Base-by-base conservation (phyloP, 2,888 invertebrate genomes). In the Thecophora atra region DNA sequence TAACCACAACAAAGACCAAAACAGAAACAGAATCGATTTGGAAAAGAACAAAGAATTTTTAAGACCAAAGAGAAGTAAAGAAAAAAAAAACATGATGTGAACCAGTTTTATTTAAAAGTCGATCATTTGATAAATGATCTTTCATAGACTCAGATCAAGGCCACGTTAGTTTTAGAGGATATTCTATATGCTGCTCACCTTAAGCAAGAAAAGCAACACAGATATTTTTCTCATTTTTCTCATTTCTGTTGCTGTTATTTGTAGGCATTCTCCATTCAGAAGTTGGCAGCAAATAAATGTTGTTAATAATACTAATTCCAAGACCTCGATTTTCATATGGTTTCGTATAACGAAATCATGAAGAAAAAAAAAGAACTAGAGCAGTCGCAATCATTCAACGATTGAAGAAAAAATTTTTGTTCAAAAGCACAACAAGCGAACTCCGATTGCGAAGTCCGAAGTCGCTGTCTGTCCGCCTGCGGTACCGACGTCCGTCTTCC, bases 91-190 rank as follows among this genome's bases (percentile, higher is more conserved):
- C 44, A 13, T 11, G 8, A 44, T 44, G 4, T 47, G 47, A 47
- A 47, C 15, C 47, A 47, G 15, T n/a, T n/a, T n/a, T 1, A 47
- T 5, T n/a, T 47, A 3, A 15, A 47, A n/a, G 47, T n/a, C 47
- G n/a, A n/a, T n/a, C 15, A 47, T 47, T 17, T 47, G 47, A 47
- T 47, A 11, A 47, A n/a, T 17, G 15, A 47, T 47, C 47, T 21
- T 64, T 64, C 64, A 64, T 64, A 30, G 47, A 64, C 24, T 15
- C 47, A 47, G 47, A 64, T 64, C 64, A 64, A 64, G 64, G 64
- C 64, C 64, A 64, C 44, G 64, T 64, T 19, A 47, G 64, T 24
- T 63, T 63, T 26, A 24, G 44, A 64, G 47, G 2, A 44, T 60
- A n/a, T 28, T 11, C 3, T 24, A 15, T 60, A 28, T 56, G 56